Conservation (phyloP, 2,888 invertebrate species). For the Trissoscelio sp. region DNA sequence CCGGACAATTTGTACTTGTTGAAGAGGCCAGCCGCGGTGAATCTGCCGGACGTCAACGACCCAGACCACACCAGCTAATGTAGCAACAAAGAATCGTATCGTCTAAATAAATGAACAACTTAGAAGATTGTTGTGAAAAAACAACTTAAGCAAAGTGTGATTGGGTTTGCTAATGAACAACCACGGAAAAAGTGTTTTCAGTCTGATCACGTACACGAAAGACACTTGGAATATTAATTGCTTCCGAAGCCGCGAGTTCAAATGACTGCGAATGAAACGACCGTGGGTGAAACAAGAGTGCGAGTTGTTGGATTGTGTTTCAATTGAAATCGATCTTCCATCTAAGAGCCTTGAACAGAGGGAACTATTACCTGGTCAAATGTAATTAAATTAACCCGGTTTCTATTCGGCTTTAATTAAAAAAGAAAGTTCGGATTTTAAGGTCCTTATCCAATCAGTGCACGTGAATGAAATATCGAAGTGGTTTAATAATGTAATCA, state of each 20-base stretch:
- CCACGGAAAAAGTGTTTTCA: slow-evolving; percentile 19
- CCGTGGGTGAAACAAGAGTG: slow-evolving; percentile 35
- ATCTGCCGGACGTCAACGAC: slow-evolving; percentile 61
- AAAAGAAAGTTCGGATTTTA: slow-evolving; percentile 14
- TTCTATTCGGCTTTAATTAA: background rate
- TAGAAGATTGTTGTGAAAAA: background rate
- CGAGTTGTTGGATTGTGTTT: slow-evolving; percentile 75
- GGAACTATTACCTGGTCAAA: slow-evolving; percentile 12
- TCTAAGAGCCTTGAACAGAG: slow-evolving; percentile 73
- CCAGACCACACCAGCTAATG: slow-evolving; percentile 49
- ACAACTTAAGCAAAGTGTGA: background rate
- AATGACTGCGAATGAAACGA: slow-evolving; percentile 44
- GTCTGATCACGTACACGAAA: slow-evolving; percentile 15
- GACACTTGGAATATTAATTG: slow-evolving; percentile 56
- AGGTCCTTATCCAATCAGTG: background rate
- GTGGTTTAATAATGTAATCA: slow-evolving; percentile 45
- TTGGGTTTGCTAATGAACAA: slow-evolving; percentile 35
- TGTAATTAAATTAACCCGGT: slow-evolving; percentile 74
- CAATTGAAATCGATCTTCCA: slow-evolving; percentile 80
- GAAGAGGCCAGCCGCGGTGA: slow-evolving; percentile 58
- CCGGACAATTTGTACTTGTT: slow-evolving; percentile 80
- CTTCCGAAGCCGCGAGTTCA: slow-evolving; percentile 40
- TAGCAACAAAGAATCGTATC: slow-evolving; percentile 37
- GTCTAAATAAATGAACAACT: slow-evolving; percentile 29
- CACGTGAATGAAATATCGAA: slow-evolving; percentile 29